A percentile compares a stretch with the other conserved stretches of the same genome.
Evolutionary conservation across 2,113 vertebrate species (phyloP).

Genomic region (Felis chaus): DNA sequence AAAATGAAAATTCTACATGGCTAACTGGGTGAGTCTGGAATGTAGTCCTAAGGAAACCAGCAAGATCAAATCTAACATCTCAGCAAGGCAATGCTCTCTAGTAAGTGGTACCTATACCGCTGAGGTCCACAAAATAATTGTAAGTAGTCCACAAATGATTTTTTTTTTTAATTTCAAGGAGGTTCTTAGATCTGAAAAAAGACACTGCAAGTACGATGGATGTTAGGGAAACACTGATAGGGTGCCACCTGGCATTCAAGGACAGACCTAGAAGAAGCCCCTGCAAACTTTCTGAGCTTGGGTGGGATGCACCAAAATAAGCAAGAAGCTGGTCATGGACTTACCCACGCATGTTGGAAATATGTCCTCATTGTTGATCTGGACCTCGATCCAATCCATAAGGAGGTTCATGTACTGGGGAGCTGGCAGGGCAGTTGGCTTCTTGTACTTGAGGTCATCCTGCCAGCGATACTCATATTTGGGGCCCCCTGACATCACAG

Average conservation of each 20-base stretch:
- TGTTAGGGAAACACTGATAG: background rate
- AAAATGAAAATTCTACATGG: background rate
- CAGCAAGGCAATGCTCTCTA: background rate
- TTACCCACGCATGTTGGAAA: conserved; percentile 92
- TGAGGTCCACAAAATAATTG: background rate
- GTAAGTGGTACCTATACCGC: background rate
- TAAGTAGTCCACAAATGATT: background rate
- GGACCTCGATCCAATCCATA: conserved; percentile 93
- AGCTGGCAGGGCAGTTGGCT: conserved; percentile 89
- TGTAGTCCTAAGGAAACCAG: background rate
- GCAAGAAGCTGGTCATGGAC: conserved; percentile 43
- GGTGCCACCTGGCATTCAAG: background rate
- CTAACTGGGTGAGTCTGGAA: background rate
- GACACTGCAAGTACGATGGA: background rate
- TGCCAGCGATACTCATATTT: conserved; percentile 93
- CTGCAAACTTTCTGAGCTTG: background rate
- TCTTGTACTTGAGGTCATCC: conserved; percentile 91
- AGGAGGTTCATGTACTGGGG: conserved; percentile 93
- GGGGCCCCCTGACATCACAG: conserved; percentile 92
- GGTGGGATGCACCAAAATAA: background rate
- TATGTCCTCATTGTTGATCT: conserved; percentile 92
- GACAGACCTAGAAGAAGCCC: background rate
- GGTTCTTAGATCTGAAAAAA: background rate
- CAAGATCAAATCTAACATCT: background rate
- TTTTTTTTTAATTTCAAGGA: conserved; percentile 14